Base-by-base conservation (phyloP, 2,888 invertebrate genomes). In the Teleogryllus oceanicus region DNA sequence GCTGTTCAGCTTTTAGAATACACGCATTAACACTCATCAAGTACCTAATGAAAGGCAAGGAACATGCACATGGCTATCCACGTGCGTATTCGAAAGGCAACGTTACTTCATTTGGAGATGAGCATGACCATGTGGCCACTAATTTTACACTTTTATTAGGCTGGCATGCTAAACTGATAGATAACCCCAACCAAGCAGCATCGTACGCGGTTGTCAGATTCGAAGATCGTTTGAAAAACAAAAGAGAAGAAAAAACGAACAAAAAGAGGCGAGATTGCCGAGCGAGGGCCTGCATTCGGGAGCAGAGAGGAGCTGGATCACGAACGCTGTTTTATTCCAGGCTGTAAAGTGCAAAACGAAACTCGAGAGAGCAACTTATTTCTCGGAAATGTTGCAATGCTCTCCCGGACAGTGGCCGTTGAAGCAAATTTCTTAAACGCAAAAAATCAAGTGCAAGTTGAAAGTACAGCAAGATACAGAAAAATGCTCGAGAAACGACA, bases 1-100 rank as follows among this genome's bases (percentile, higher is more conserved):
- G 62, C 62, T n/a, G n/a, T 62, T 18, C 3, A 62, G 62, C 62
- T 13, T 62, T 62, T 11, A 62, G 62, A 18, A n/a, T 62, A 62
- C 62, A 62, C 62, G 62, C n/a, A 62, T 62, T 62, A 62, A 18
- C 62, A 62, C 62, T 62, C 62, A 62, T 62, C 62, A 62, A 62
- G 62, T n/a, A 3, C 62, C n/a, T 62, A 62, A 62, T 62, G 62
- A 62, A 62, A 62, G 37, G 37, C 62, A 62, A 11, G 62, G 37
- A 62, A 62, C 62, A 62, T 62, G 62, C 62, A 62, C 62, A 62
- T 62, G 18, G n/a, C 62, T 62, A 62, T 62, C 13, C 62, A 62
- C 62, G 62, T 62, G n/a, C 13, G 62, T n/a, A 62, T 62, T 62
- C 4, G 62, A 62, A 62, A n/a, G 62, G n/a, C 62, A 13, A 18